Conservation (phyloP, 2,113 vertebrate species). For the Mustelus asterias region DNA sequence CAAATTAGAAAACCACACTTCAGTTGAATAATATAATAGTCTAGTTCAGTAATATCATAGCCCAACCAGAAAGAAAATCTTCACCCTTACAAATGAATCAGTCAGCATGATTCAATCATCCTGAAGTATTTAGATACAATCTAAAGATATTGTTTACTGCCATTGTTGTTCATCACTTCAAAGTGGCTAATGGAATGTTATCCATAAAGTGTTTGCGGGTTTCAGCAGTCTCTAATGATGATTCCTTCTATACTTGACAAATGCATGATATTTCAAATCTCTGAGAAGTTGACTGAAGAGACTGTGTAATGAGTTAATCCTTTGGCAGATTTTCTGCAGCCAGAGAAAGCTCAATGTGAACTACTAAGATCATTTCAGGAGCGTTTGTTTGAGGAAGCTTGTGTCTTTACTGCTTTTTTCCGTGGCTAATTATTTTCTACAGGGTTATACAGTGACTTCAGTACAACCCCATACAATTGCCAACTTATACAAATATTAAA, state of each 20-base stretch:
- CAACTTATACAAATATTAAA: not conserved
- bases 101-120: not conserved
- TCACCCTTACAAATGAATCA: not conserved
- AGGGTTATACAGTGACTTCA: not conserved
- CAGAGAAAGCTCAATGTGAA: not conserved
- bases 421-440: no score
- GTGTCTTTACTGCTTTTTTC: no score
- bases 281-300: slow-evolving; percentile 72
- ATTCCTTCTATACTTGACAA: slow-evolving; percentile 51
- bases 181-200: not conserved
- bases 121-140: not conserved
- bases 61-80: not conserved
- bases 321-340: not conserved
- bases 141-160: not conserved
- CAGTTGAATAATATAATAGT: not conserved
- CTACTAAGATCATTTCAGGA: not conserved
- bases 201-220: not conserved
- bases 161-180: not conserved
- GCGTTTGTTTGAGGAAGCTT: no score
- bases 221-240: slow-evolving; percentile 55
- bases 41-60: not conserved
- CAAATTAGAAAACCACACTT: not conserved
- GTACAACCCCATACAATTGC: not conserved
- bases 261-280: slow-evolving; percentile 56
- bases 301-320: slow-evolving; percentile 23